These are phyloP conservation scores for Thunnus maccoyii DNA, from an alignment of 2,113 vertebrate genomes.

Conservation along the genomic window DNA sequence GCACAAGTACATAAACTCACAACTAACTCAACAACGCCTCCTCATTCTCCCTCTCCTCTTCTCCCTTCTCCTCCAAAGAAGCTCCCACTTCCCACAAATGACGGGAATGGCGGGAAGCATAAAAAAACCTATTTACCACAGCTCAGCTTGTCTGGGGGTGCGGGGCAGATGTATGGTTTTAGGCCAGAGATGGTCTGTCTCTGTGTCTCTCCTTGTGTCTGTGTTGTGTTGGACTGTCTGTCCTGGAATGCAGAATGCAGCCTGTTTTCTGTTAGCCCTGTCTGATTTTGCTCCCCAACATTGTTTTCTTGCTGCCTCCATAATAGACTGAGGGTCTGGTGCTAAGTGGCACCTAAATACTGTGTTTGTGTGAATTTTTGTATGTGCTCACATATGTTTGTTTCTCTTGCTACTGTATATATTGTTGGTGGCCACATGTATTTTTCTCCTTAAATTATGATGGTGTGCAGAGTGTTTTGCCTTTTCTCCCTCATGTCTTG, in stretches of 20 bases:
- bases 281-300: constrained; percentile 66
- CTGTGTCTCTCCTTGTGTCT: constrained; percentile 58
- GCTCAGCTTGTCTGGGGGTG: constrained; percentile 54
- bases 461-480: constrained; percentile 25
- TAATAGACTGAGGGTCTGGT: constrained; percentile 57
- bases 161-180: constrained; percentile 62
- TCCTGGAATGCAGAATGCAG: constrained; percentile 68
- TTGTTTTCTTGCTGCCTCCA: constrained; percentile 62
- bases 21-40: constrained; percentile 33
- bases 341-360: constrained; percentile 57
- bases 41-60: constrained; percentile 17
- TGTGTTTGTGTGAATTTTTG: constrained; percentile 17
- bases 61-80: constrained; percentile 20
- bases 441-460: constrained; percentile 39
- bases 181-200: constrained; percentile 63
- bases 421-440: constrained; percentile 18
- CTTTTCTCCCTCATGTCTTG: constrained; percentile 30
- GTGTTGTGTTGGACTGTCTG: constrained; percentile 58
- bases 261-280: constrained; percentile 75
- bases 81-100: constrained; percentile 55
- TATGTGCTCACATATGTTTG: not conserved
- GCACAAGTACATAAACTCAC: constrained; percentile 47
- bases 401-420: constrained; percentile 32
- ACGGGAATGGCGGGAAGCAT: constrained; percentile 49
- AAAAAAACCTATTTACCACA: constrained; percentile 53